phyloP scores from a whole-genome alignment of 2,113 vertebrate species.

The Procapra przewalskii region DNA sequence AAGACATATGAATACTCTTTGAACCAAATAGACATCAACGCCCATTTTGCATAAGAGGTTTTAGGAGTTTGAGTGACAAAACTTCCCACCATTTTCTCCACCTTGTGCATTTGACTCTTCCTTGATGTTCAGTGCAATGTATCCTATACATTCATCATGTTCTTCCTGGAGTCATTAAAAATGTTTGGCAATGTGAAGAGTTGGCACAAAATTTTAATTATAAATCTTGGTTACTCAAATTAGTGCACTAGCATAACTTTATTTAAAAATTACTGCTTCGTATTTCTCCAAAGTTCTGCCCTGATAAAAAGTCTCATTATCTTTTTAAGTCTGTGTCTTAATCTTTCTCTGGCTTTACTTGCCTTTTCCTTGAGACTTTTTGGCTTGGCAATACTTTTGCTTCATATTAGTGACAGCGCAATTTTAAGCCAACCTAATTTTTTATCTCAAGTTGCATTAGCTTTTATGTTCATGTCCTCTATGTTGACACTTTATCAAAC shows the following conservation, averaged over 20 bases:
- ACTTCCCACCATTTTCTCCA: not conserved
- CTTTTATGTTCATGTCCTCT: not conserved
- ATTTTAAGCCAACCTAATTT: not conserved
- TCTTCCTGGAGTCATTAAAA: slow-evolving; percentile 57
- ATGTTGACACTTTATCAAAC: not conserved
- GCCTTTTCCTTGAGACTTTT: not conserved
- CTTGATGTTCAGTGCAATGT: not conserved
- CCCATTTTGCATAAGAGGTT: not conserved
- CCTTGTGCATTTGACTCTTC: not conserved
- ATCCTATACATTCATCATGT: not conserved
- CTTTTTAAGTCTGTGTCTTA: slow-evolving; percentile 2
- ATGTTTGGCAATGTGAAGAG: slow-evolving; percentile 50
- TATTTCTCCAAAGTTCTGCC: not conserved
- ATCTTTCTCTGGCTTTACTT: slow-evolving; percentile 17
- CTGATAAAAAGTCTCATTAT: not conserved
- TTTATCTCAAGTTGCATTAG: not conserved
- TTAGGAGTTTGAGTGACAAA: not conserved
- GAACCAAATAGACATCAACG: not conserved
- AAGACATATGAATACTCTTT: not conserved
- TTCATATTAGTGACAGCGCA: not conserved
- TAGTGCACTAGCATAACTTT: slow-evolving; percentile 45
- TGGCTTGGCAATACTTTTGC: not conserved
- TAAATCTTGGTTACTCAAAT: slow-evolving; percentile 59
- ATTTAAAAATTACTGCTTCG: not conserved
- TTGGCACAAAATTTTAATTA: slow-evolving; percentile 71